Evolutionary conservation across 2,888 invertebrate genomes (phyloP).

Genomic region (Tenthredo amoena): DNA sequence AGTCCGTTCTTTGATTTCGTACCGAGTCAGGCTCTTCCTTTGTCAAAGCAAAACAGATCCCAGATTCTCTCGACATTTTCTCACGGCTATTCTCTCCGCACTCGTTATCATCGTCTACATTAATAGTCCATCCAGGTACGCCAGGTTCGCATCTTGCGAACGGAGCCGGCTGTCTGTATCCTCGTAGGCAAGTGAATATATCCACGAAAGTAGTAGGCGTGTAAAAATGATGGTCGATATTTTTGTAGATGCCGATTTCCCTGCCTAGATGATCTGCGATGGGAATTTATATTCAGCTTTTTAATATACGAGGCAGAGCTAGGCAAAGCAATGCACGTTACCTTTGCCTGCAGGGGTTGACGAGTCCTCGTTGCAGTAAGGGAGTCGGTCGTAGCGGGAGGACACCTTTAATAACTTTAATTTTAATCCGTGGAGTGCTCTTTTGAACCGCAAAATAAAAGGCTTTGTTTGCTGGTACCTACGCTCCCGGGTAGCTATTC

Average conservation of each 20-base stretch:
- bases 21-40: background rate
- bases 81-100: background rate
- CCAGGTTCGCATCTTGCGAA: background rate
- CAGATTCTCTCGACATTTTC: background rate
- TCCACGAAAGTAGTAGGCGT: conserved; percentile 18
- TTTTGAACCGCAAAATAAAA: conserved; percentile 63
- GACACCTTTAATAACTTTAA: conserved; percentile 62
- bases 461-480: conserved; percentile 39
- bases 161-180: background rate
- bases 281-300: background rate
- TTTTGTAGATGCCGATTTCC: conserved; percentile 7
- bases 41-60: background rate
- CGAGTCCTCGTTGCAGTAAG: background rate
- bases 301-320: background rate
- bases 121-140: background rate
- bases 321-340: background rate
- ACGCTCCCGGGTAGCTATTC: conserved; percentile 1
- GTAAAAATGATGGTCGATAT: conserved; percentile 17
- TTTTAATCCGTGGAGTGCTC: conserved; percentile 67
- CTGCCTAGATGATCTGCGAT: background rate
- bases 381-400: conserved; percentile 13
- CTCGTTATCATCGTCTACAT: background rate
- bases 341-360: background rate
- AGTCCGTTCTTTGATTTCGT: background rate
- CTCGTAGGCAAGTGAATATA: background rate